Percentiles rank a stretch among this genome's conserved stretches.
Conservation (phyloP, 2,113 vertebrate genomes). For the Parotia lawesii region DNA sequence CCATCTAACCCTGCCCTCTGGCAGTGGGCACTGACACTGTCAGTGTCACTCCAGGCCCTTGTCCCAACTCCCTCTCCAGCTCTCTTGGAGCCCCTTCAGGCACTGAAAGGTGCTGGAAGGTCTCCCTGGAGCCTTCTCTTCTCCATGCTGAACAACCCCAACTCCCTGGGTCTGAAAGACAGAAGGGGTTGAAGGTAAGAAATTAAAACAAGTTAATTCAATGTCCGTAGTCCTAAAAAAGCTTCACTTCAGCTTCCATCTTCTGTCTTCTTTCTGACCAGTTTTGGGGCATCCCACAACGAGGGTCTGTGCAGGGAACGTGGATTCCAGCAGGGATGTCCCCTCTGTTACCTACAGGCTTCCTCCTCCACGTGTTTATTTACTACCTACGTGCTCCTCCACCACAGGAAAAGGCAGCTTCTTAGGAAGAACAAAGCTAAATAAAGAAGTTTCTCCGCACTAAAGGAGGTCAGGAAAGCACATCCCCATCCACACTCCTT, state of each 20-base stretch:
- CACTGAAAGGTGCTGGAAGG: neutral
- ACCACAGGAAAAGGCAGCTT: slow-evolving; percentile 16
- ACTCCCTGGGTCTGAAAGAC: neutral
- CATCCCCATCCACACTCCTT: slow-evolving; percentile 42
- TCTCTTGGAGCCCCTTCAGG: neutral
- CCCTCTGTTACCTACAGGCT: neutral
- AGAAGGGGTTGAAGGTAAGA: neutral
- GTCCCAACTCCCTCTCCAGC: neutral
- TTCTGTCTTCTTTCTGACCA: neutral
- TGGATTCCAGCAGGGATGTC: neutral
- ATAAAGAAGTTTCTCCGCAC: slow-evolving; percentile 16
- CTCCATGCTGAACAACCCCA: neutral
- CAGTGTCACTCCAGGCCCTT: neutral
- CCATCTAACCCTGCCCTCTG: neutral
- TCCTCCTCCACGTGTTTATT: neutral
- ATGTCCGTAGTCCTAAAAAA: neutral
- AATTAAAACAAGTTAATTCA: neutral
- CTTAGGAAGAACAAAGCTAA: slow-evolving; percentile 47
- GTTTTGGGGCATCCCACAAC: neutral
- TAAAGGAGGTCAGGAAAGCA: slow-evolving; percentile 51
- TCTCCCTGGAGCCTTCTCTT: neutral
- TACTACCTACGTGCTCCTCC: neutral
- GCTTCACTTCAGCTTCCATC: neutral
- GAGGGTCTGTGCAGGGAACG: neutral
- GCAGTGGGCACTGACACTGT: neutral